A percentile compares a stretch with the other conserved stretches of the same genome.
These are phyloP conservation scores for Chrysomallon squamiferum DNA, from an alignment of 1,140 invertebrate genomes.

Conservation along the genomic window DNA sequence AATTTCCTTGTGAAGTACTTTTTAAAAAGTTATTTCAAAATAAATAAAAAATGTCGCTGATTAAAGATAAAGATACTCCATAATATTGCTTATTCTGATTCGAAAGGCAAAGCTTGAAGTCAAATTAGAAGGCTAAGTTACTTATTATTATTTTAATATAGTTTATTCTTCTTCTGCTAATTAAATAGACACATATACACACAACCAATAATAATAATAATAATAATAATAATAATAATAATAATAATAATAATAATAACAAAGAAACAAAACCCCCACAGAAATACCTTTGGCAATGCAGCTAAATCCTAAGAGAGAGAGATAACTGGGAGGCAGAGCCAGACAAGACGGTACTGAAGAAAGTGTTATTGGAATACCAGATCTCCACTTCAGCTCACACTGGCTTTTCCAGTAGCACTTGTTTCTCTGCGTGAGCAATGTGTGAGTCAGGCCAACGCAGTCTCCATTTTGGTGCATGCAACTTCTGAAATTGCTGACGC, in stretches of 20 bases:
- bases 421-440: conserved; percentile 2
- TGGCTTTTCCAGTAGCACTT: conserved; percentile 11
- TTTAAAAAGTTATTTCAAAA: too few species aligned
- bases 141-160: too few species aligned
- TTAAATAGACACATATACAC: too few species aligned
- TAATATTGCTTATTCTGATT: too few species aligned
- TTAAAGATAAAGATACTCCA: too few species aligned
- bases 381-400: conserved; percentile 9
- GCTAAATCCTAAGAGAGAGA: conserved; percentile 2
- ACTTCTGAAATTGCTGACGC: not conserved
- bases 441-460: conserved; percentile 10
- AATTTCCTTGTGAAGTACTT: too few species aligned
- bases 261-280: not conserved
- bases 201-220: too few species aligned
- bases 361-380: conserved; percentile 2
- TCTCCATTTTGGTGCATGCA: not conserved
- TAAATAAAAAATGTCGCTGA: too few species aligned
- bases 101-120: too few species aligned
- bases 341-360: not conserved
- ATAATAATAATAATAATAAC: not conserved
- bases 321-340: not conserved
- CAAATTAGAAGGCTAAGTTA: too few species aligned
- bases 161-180: too few species aligned
- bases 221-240: too few species aligned
- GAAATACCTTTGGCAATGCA: not conserved